phyloP scores from a whole-genome alignment of 2,113 vertebrate species.

The Phaethon lepturus region DNA sequence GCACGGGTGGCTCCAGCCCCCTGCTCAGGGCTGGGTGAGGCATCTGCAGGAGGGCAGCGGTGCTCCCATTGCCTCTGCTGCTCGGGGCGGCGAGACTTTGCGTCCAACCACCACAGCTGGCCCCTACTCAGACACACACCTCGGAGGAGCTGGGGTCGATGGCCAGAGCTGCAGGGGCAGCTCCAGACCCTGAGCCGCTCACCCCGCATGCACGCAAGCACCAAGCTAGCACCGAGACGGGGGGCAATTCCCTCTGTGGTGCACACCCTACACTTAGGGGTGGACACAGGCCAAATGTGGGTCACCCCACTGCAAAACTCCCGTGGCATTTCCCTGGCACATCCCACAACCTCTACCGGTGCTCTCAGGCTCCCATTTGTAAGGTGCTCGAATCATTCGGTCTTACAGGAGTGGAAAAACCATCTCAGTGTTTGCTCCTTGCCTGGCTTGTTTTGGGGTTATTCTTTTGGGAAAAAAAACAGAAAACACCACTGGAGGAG shows the following conservation, averaged over 20 bases:
- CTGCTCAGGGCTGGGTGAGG: not conserved
- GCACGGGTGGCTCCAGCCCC: not conserved
- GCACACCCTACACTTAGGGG: not conserved
- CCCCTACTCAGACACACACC: not conserved
- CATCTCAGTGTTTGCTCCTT: not conserved
- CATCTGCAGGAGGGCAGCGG: fast-evolving
- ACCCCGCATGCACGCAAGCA: fast-evolving
- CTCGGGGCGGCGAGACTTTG: not conserved
- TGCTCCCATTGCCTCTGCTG: not conserved
- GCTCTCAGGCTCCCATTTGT: not conserved
- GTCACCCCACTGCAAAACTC: not conserved
- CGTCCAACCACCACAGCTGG: not conserved
- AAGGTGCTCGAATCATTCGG: not conserved
- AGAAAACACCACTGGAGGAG: not conserved
- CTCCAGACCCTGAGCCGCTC: not conserved
- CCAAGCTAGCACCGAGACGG: fast-evolving
- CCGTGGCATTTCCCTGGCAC: not conserved
- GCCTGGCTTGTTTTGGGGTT: not conserved
- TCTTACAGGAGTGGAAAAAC: not conserved
- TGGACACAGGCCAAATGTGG: not conserved
- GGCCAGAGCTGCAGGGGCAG: not conserved
- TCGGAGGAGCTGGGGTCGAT: not conserved
- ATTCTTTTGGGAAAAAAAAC: not conserved
- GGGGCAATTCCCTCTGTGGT: not conserved
- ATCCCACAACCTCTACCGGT: not conserved